These are phyloP conservation scores for Crambe crambe DNA, from an alignment of 37 sponge, comb jelly and placozoan species.

Conservation along the genomic window DNA sequence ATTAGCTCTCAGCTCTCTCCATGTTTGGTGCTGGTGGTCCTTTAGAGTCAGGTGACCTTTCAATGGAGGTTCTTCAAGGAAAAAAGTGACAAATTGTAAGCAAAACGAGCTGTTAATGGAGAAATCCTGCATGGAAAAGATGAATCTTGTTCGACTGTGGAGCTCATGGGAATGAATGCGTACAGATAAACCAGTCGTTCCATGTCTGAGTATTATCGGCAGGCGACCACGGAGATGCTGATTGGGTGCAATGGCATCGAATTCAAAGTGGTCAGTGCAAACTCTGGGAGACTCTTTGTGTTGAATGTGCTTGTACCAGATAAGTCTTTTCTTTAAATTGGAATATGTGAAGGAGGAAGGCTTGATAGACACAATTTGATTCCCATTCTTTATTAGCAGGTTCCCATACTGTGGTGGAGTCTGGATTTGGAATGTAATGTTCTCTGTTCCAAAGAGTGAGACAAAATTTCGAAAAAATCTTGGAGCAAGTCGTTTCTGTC, in stretches of 20 bases:
- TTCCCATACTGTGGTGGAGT: conserved; percentile 25
- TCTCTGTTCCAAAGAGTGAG: not conserved
- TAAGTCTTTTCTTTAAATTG: not conserved
- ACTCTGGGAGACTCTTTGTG: not conserved
- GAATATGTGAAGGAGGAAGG: conserved; percentile 9
- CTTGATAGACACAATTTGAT: not conserved
- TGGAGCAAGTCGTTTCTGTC: not conserved
- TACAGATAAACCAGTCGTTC: not conserved
- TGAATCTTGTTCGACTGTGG: conserved; percentile 5
- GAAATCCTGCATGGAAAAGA: not conserved
- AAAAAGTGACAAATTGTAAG: conserved; percentile 20
- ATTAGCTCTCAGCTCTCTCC: not conserved
- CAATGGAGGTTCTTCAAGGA: not conserved
- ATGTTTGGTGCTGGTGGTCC: conserved; percentile 10
- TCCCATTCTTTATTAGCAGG: not conserved
- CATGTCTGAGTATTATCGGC: conserved; percentile 16
- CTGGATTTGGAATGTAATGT: not conserved
- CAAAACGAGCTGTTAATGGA: conserved; percentile 30
- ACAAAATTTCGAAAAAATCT: conserved; percentile 6
- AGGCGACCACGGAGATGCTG: not conserved
- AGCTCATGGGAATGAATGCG: not conserved
- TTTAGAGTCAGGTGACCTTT: conserved; percentile 11
- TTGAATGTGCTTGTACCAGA: conserved; percentile 8
- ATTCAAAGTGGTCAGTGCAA: conserved; percentile 28
- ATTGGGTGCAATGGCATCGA: conserved; percentile 2